Evolutionary conservation across 2,113 vertebrate species (phyloP).

Genomic region (Oxyura jamaicensis): DNA sequence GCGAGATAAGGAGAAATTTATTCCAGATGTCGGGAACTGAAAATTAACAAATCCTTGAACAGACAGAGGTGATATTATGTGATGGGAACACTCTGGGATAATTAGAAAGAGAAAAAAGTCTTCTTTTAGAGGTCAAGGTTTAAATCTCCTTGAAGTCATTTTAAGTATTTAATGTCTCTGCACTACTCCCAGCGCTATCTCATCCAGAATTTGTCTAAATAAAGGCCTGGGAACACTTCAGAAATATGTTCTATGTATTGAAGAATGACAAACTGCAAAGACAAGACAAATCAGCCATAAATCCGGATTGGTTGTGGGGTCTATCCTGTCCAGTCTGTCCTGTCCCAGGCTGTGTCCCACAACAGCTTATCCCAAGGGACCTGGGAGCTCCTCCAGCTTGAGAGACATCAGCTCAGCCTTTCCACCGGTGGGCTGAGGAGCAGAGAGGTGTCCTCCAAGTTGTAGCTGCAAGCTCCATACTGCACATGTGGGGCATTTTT

Average conservation of each 20-base stretch:
- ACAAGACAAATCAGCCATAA: not conserved
- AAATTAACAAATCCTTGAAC: not conserved
- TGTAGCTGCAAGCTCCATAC: not conserved
- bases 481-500: not conserved
- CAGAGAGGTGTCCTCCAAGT: rapidly evolving
- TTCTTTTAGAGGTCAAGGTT: not conserved
- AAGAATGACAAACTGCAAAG: not conserved
- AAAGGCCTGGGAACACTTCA: not conserved
- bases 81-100: not conserved
- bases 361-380: not conserved
- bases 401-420: not conserved
- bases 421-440: not conserved
- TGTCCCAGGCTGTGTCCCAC: not conserved
- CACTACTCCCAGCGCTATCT: not conserved
- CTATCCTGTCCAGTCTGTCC: not conserved
- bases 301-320: not conserved
- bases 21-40: conserved; percentile 41
- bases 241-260: not conserved
- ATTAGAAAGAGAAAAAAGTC: not conserved
- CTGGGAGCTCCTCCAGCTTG: not conserved
- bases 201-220: not conserved
- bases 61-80: not conserved
- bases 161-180: not conserved
- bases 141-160: not conserved
- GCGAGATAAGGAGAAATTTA: conserved; percentile 24